Evolutionary conservation across 2,797 vertebrate genomes (phyloP), one percentile per base, ranked within the genome.

Genomic region (Tympanoctomys barrerae): DNA sequence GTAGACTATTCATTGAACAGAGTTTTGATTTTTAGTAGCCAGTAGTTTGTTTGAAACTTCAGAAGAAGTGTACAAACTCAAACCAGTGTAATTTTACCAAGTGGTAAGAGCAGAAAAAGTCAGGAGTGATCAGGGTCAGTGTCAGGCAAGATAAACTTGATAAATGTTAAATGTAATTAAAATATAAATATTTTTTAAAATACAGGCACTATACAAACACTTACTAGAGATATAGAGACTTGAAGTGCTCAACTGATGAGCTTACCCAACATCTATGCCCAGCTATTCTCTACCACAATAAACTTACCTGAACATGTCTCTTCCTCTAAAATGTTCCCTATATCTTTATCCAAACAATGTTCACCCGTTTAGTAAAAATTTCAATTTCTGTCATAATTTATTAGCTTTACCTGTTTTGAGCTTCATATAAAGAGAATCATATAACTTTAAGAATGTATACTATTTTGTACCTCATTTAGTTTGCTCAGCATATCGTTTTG

Each of bases 41-140:
- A 57, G 3, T 31, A 49, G 49, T 80, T 96, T 62, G 39, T n/a
- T 89, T 92, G 52, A 89, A 61, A 46, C 78, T 89, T 83, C n/a
- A 71, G 18, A 94, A 68, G 6, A 33, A 91, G 24, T 2, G 16
- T 78, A 36, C 49, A 89, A 46, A 42, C 13, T 54, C 39, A 86
- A 66, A 4, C 1, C 68, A 36, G 28, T 71, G 1, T 49, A 59
- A 62, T 83, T 84, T 92, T 64, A 42, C 26, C 26, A 46, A 28
- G 16, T 19, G 49, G 39, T n/a, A 33, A 86, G 57, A 96, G 39
- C 57, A 10, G 66, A 28, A 31, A 71, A 87, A 62, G 26, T 84
- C 9, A 28, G 26, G 26, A 31, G 19, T 2, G 1, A 1, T 42
- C 54, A 84, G 12, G 28, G 66, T 33, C 13, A 79, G 31, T 16